Evolutionary conservation across 2,113 vertebrate genomes (phyloP), one percentile per base, ranked within the genome.

Genomic region (Poeciliopsis prolifica): DNA sequence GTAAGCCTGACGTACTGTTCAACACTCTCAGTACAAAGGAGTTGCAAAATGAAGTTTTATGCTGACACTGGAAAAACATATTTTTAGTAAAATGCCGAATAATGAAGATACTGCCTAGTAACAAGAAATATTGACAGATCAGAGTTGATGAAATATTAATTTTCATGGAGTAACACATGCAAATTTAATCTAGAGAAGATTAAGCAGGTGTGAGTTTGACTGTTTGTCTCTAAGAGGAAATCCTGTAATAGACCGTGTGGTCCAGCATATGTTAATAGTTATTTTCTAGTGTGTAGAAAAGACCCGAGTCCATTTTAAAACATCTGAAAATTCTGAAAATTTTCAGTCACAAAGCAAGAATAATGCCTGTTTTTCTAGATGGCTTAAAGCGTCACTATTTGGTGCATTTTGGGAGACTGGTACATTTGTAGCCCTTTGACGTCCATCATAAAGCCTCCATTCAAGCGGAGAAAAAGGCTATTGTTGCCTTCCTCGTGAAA

Each of bases 391-490:
- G 60, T 75, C 75, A 82, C n/a, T 80, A 48, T 79, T 70, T 51
- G n/a, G 24, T 22, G 68, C 3, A 14, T 72, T 86, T 85, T 87
- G 82, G 81, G 82, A 89, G 81, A 88, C 70, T 85, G 77, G 60
- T 72, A 51, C 61, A 2, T 77, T 71, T 78, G 81, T 76, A 5
- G 67, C 71, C 19, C 77, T 79, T 86, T 88, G 85, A 85, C 79
- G 13, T 64, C 63, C 44, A 48, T 82, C 79, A 88, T 83, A 88
- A 88, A 80, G 87, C 71, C 51, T 28, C 79, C 79, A 88, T 92
- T 92, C 74, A 91, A 60, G 5, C 44, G 26, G n/a, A 90, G 78
- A 91, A 74, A 87, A 88, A 72, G 70, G 51, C 82, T 62, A 80
- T 88, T 91, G 82, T 80, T 80, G 68, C 67, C 65, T 76, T 54